Conservation (phyloP, 2,888 invertebrate species). For the Alloplasta piceator region DNA sequence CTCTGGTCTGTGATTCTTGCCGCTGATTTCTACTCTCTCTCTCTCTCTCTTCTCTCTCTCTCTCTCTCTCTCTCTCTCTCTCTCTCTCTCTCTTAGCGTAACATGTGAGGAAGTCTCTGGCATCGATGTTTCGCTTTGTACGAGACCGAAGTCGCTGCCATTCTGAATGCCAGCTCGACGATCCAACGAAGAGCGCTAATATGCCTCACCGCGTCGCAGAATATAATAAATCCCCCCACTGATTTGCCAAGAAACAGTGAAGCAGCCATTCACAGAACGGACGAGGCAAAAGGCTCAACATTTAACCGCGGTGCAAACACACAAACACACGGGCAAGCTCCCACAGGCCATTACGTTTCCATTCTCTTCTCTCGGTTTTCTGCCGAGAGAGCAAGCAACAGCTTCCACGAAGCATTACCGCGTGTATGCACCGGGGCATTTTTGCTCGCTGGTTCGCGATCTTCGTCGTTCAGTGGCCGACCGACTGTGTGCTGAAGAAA, state of each 20-base stretch:
- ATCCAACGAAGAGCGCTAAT: constrained; percentile 51
- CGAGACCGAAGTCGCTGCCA: too few relatives aligned
- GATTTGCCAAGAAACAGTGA: constrained; percentile 26
- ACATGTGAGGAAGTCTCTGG: constrained; percentile 9
- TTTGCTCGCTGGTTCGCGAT: background rate
- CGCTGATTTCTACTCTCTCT: constrained; percentile 13
- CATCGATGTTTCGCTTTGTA: too few relatives aligned
- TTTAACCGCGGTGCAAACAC: constrained; percentile 59
- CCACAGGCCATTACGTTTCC: constrained; percentile 49
- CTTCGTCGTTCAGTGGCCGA: too few relatives aligned
- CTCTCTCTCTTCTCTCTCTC: background rate
- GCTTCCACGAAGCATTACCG: constrained; percentile 71
- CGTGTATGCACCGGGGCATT: constrained; percentile 31
- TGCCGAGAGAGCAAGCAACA: constrained; percentile 40
- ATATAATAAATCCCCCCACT: constrained; percentile 66
- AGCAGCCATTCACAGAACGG: constrained; percentile 27
- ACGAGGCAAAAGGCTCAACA: constrained; percentile 5
- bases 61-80: background rate
- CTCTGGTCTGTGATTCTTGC: constrained; percentile 40
- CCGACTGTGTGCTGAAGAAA: too few relatives aligned
- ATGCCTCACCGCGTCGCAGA: constrained; percentile 62
- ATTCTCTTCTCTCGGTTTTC: constrained; percentile 60
- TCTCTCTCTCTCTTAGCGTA: background rate
- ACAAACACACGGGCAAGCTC: constrained; percentile 46
- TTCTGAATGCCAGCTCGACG: constrained; percentile 20